Evolutionary conservation across 2,797 vertebrate species (phyloP).

Genomic region (Sebastes iracundus): DNA sequence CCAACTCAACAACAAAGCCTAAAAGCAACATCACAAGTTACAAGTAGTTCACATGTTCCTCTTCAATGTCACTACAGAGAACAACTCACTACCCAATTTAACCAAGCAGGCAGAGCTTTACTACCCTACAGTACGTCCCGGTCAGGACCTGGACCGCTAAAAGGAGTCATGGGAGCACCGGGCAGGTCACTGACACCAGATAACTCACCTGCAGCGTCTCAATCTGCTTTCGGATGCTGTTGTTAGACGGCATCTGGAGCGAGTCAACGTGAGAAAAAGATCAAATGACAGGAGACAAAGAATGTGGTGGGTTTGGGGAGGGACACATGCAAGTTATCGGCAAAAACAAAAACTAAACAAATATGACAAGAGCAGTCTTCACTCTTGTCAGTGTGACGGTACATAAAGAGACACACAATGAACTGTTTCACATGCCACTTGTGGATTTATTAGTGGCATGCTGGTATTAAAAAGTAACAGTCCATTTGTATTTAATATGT

Average conservation of each 20-base stretch:
- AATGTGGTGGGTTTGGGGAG: conserved; percentile 71
- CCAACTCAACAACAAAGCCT: not conserved
- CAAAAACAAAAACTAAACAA: conserved; percentile 79
- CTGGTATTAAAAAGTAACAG: not conserved
- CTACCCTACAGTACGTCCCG: not conserved
- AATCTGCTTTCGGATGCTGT: conserved; percentile 99
- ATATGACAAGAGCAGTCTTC: conserved; percentile 55
- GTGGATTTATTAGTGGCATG: conserved; percentile 25
- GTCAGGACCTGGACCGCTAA: conserved; percentile 8
- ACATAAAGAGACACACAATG: conserved; percentile 5
- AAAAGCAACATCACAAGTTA: not conserved
- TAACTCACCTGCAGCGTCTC: conserved; percentile 99
- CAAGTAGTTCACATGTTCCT: not conserved
- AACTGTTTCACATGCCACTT: conserved; percentile 37
- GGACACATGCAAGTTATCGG: conserved; percentile 95
- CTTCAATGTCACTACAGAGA: not conserved
- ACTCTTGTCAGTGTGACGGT: conserved; percentile 19
- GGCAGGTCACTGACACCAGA: conserved; percentile 52
- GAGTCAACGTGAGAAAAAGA: conserved; percentile 81
- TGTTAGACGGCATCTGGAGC: conserved; percentile 99
- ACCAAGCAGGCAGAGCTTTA: not conserved
- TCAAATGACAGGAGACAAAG: conserved; percentile 77
- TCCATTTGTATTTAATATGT: conserved; percentile 17
- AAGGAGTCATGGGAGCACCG: conserved; percentile 19
- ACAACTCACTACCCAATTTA: not conserved